Evolutionary conservation across 1,140 invertebrate genomes (phyloP).

Genomic region (Coboldia fuscipes): DNA sequence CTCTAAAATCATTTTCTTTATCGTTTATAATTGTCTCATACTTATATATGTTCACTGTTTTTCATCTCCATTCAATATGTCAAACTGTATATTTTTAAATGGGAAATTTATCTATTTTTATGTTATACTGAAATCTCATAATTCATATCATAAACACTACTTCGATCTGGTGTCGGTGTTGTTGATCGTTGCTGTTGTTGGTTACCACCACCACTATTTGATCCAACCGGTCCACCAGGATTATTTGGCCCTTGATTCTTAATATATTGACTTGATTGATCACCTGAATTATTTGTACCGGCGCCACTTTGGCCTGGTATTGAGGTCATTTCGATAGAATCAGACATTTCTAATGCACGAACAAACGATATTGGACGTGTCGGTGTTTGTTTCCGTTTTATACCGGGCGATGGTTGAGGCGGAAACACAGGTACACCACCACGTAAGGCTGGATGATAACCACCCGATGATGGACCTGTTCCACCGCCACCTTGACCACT

Average conservation of each 20-base stretch:
- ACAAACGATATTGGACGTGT: constrained; percentile 79
- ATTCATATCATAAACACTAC: constrained; percentile 85
- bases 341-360: constrained; percentile 73
- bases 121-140: constrained; percentile 80
- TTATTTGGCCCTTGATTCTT: constrained; percentile 3
- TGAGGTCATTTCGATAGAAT: constrained; percentile 49
- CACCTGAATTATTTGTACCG: constrained; percentile 1
- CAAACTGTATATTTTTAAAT: not conserved
- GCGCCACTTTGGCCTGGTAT: constrained; percentile 14
- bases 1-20: not conserved
- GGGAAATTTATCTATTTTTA: not conserved
- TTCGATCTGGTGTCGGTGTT: constrained; percentile 54
- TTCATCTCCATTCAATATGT: not conserved
- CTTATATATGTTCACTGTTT: not conserved
- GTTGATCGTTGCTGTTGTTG: constrained; percentile 18
- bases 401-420: constrained; percentile 36
- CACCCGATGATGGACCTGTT: constrained; percentile 6
- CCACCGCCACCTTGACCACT: not conserved
- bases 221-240: not conserved
- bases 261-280: constrained; percentile 7
- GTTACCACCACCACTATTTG: not conserved
- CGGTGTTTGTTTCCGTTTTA: constrained; percentile 32
- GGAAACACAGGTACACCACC: constrained; percentile 47
- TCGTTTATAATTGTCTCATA: not conserved
- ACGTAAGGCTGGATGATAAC: constrained; percentile 34